A percentile compares a stretch with the other conserved stretches of the same genome.
Conservation (phyloP, 2,888 invertebrate genomes). For the Phyto melanocephala region DNA sequence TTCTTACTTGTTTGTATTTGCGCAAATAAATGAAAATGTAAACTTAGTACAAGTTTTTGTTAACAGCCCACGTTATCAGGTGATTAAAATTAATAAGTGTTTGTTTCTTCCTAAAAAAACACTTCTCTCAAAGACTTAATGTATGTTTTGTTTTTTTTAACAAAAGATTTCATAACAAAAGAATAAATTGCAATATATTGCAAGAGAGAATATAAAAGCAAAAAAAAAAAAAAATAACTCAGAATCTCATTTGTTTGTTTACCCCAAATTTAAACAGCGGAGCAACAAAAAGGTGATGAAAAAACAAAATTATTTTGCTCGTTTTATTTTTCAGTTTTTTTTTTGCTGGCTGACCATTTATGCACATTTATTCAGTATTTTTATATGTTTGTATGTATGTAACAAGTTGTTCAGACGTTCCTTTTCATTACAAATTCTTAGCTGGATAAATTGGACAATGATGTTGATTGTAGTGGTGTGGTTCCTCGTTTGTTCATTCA, state of each 20-base stretch:
- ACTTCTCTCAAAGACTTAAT: neutral
- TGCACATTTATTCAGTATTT: neutral
- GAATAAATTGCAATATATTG: conserved; percentile 56
- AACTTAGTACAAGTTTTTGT: conserved; percentile 26
- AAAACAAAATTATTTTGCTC: conserved; percentile 32
- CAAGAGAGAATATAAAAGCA: too few relatives aligned
- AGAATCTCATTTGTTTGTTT: conserved; percentile 19
- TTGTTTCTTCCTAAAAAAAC: neutral
- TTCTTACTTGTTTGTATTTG: too few relatives aligned
- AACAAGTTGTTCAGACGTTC: conserved; percentile 6
- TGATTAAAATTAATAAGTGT: conserved; percentile 46
- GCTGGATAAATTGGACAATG: neutral
- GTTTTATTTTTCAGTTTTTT: too few relatives aligned
- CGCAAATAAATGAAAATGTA: neutral
- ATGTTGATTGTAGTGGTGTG: neutral
- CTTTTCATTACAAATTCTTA: neutral
- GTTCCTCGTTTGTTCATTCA: conserved; percentile 55
- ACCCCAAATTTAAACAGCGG: neutral
- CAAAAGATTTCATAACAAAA: conserved; percentile 41
- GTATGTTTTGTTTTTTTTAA: neutral
- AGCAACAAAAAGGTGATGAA: neutral
- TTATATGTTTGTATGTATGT: neutral
- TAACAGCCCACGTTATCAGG: conserved; percentile 45
- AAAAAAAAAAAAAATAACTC: neutral
- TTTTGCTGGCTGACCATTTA: conserved; percentile 43